These are phyloP conservation scores for Coilia nasus DNA, from an alignment of 2,797 vertebrate genomes.

Conservation along the genomic window DNA sequence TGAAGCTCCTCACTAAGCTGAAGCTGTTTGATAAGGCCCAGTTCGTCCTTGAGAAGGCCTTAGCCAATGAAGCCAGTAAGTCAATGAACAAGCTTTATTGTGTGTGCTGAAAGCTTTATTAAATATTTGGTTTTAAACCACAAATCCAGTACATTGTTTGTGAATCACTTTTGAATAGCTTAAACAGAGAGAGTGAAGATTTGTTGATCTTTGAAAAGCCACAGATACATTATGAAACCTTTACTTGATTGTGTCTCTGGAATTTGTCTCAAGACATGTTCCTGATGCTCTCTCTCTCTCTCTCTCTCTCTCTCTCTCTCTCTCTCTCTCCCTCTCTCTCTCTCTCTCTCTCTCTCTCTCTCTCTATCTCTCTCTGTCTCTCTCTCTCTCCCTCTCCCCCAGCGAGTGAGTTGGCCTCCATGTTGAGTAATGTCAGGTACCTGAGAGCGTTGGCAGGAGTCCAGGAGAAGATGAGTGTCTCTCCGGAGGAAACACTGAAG, in stretches of 20 bases:
- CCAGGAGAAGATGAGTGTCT: conserved; percentile 48
- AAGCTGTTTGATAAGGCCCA: conserved; percentile 71
- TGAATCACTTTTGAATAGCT: neutral
- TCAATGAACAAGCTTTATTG: neutral
- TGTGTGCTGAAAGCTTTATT: too few species aligned
- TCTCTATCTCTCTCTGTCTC: neutral
- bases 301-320: conserved; percentile 4
- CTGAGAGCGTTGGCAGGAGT: conserved; percentile 69
- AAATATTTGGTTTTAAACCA: conserved; percentile 48
- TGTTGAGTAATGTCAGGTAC: conserved; percentile 72
- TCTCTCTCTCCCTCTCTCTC: neutral
- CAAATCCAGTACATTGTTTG: conserved; percentile 58
- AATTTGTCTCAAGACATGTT: neutral
- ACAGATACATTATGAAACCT: neutral
- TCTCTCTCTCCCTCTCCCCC: conserved; percentile 30
- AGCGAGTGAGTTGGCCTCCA: conserved; percentile 66
- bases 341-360: neutral
- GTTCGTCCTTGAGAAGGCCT: conserved; percentile 65
- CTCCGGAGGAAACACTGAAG: conserved; percentile 62
- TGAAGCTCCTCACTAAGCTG: conserved; percentile 72
- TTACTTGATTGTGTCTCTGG: neutral
- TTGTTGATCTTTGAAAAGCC: neutral
- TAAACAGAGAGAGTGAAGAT: neutral
- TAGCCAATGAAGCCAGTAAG: conserved; percentile 68
- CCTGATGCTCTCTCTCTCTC: neutral